Evolutionary conservation across 2,113 vertebrate species (phyloP).

Genomic region (Elephas maximus): DNA sequence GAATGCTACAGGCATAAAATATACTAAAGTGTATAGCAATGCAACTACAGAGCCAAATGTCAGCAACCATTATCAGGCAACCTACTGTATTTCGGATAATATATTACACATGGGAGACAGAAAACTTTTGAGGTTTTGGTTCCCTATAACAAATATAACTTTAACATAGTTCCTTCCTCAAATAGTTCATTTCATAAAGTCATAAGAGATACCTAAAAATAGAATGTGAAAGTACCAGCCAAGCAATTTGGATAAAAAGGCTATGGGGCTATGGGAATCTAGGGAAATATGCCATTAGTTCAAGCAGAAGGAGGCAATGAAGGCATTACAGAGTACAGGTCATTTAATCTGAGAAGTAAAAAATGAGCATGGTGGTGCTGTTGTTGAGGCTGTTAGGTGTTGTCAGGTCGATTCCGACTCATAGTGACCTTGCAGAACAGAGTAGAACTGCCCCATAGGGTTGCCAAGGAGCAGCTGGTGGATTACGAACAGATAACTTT

Average conservation of each 20-base stretch:
- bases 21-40: constrained; percentile 1
- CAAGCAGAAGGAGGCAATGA: neutral
- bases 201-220: constrained; percentile 33
- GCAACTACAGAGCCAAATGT: neutral
- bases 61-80: constrained; percentile 41
- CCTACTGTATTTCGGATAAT: constrained; percentile 53
- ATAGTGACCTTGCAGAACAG: too few species aligned
- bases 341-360: neutral
- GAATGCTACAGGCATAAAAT: constrained; percentile 44
- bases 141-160: constrained; percentile 44
- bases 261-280: neutral
- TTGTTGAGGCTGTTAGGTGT: too few species aligned
- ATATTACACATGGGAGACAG: constrained; percentile 3
- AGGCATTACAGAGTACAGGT: neutral
- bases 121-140: constrained; percentile 56
- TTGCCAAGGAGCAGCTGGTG: too few species aligned
- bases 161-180: constrained; percentile 61
- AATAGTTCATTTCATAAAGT: constrained; percentile 22
- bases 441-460: too few species aligned
- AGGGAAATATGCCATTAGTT: constrained; percentile 49
- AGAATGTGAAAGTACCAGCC: constrained; percentile 10
- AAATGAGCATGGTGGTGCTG: neutral
- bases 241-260: constrained; percentile 32
- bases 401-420: too few species aligned
- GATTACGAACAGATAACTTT: too few species aligned